Evolutionary conservation across 2,888 invertebrate genomes (phyloP), one percentile per base, ranked within the genome.

Genomic region (Spisula subtruncata): DNA sequence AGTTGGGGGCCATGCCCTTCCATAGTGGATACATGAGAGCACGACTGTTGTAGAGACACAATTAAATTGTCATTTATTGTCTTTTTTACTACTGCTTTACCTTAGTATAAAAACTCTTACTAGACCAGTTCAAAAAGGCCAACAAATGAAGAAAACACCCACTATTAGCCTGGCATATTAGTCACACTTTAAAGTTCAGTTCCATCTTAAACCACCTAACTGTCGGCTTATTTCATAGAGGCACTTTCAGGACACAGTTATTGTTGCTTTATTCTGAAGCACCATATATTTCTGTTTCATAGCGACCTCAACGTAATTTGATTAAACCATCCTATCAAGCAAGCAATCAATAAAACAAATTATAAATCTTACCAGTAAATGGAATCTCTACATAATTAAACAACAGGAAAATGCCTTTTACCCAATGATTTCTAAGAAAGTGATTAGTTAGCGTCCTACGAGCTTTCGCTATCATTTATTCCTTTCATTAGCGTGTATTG

Each of bases 351-450:
- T 91, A 85, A 85, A 20, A 87, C 89, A 91, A 91, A 89, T 91
- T 91, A 91, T 91, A 91, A 91, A 91, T 91, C 89, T 89, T 89
- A 85, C 83, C 86, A 81, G 85, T 86, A 86, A 89, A 91, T 89
- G 89, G 89, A 91, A 91, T 88, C 35, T 88, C 91, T 84, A 91
- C 88, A 88, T 91, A 91, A 91, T 91, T 91, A 91, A 91, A 91
- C 91, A 91, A 91, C 88, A 85, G 87, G 90, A 91, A 92, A 92
- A 92, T 89, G 89, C 89, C 90, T 92, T 92, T 92, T 91, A 91
- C 89, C 88, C 90, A 91, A 92, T 92, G 90, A 92, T 91, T 92
- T 91, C 92, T 91, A 91, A 91, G 91, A 91, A 91, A 89, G 89
- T 91, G 91, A 91, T 91, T 90, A 91, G 91, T 91, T 89, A 88